Conservation (phyloP, 2,888 invertebrate species). For the Eupeodes latifasciatus region DNA sequence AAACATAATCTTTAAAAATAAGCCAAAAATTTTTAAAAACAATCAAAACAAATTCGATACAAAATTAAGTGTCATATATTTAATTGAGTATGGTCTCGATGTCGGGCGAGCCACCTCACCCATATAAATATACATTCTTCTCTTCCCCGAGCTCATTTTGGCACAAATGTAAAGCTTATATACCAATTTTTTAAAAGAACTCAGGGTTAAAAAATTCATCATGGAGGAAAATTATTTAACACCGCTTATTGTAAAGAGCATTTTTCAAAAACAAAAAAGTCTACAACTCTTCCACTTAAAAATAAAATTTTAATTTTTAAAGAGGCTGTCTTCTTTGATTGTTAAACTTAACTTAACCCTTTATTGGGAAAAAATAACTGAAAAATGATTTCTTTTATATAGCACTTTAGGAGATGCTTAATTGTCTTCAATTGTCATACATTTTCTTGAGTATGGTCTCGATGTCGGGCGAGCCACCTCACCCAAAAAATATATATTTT, state of each 20-base stretch:
- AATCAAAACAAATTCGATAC: not conserved
- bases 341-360: too few species aligned
- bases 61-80: constrained; percentile 49
- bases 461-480: constrained; percentile 70
- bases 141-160: not conserved
- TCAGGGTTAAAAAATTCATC: not conserved
- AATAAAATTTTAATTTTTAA: too few species aligned
- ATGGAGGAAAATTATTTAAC: too few species aligned
- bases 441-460: constrained; percentile 70
- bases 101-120: constrained; percentile 71
- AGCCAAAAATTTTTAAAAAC: not conserved
- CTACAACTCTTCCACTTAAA: too few species aligned
- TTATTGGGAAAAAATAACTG: too few species aligned
- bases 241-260: too few species aligned
- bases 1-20: not conserved
- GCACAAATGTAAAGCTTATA: not conserved
- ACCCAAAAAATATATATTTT: constrained; percentile 61
- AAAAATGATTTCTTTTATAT: too few species aligned
- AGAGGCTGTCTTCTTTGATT: too few species aligned
- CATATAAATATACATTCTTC: constrained; percentile 46
- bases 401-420: too few species aligned
- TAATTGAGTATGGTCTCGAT: constrained; percentile 71
- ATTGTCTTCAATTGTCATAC: constrained; percentile 27
- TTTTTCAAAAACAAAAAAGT: too few species aligned
- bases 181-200: not conserved